Conservation (phyloP, 2,113 vertebrate genomes). For the Propithecus coquereli region DNA sequence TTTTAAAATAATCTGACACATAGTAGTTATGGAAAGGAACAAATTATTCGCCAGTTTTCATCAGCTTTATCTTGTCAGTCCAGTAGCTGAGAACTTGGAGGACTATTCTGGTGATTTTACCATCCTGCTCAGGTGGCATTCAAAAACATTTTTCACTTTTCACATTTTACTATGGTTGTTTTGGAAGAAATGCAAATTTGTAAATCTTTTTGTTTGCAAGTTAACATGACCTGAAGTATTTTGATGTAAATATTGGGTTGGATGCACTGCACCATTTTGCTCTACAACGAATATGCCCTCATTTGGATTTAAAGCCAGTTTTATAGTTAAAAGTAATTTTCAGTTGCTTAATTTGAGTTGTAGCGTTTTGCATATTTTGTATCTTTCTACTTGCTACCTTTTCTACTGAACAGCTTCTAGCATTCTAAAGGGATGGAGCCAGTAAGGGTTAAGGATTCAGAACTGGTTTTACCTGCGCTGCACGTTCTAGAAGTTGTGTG, state of each 20-base stretch:
- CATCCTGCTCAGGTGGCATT: not conserved
- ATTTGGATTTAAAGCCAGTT: not conserved
- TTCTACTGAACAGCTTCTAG: constrained; percentile 12
- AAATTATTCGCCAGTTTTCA: constrained; percentile 35
- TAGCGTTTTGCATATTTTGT: constrained; percentile 18
- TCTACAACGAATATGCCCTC: not conserved
- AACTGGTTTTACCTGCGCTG: constrained; percentile 67
- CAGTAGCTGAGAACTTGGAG: constrained; percentile 39
- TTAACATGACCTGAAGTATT: not conserved
- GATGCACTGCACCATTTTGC: not conserved
- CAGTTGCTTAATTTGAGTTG: not conserved
- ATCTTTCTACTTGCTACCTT: not conserved
- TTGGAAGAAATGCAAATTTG: not conserved
- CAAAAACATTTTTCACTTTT: constrained; percentile 13
- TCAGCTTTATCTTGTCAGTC: constrained; percentile 32
- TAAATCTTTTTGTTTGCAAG: constrained; percentile 26
- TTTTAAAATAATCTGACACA: constrained; percentile 5
- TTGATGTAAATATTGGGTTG: not conserved
- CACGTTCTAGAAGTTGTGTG: constrained; percentile 36
- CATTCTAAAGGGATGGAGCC: not conserved
- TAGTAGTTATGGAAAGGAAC: constrained; percentile 19
- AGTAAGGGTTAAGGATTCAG: not conserved
- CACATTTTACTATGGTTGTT: not conserved
- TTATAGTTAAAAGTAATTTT: constrained; percentile 40
- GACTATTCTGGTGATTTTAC: not conserved